Conservation (phyloP, 2,113 vertebrate species). For the Lichenostomus cassidix region DNA sequence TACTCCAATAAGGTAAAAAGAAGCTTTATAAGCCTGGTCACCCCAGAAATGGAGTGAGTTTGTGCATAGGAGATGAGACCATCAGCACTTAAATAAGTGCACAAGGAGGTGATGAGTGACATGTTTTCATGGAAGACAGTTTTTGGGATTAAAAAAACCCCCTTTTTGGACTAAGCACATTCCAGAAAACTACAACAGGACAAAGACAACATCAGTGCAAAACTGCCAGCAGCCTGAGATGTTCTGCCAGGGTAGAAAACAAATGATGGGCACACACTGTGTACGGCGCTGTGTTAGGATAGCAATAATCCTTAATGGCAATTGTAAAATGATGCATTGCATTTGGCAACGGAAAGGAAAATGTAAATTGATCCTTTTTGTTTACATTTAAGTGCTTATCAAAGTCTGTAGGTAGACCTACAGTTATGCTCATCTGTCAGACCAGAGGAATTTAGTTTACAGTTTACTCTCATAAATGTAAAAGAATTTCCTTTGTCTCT, state of each 20-base stretch:
- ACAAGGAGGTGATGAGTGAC: constrained; percentile 33
- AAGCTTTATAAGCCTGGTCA: background rate
- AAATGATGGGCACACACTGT: constrained; percentile 45
- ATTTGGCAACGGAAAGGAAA: constrained; percentile 71
- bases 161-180: constrained; percentile 53
- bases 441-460: constrained; percentile 55
- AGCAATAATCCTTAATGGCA: constrained; percentile 68
- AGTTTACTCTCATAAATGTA: constrained; percentile 40
- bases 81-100: constrained; percentile 11
- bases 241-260: constrained; percentile 47
- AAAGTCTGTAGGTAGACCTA: constrained; percentile 57
- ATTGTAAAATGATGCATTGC: constrained; percentile 65
- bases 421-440: constrained; percentile 43
- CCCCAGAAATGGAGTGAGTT: background rate
- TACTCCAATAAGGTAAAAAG: constrained; percentile 27
- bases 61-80: background rate
- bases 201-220: constrained; percentile 53
- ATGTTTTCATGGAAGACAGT: constrained; percentile 12
- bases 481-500: background rate
- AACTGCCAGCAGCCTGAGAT: constrained; percentile 58
- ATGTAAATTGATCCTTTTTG: constrained; percentile 70
- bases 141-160: background rate
- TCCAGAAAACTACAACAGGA: constrained; percentile 52
- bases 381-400: constrained; percentile 70
- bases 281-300: constrained; percentile 54